Evolutionary conservation across 2,797 vertebrate genomes (phyloP).

Genomic region (Glossophaga mutica): DNA sequence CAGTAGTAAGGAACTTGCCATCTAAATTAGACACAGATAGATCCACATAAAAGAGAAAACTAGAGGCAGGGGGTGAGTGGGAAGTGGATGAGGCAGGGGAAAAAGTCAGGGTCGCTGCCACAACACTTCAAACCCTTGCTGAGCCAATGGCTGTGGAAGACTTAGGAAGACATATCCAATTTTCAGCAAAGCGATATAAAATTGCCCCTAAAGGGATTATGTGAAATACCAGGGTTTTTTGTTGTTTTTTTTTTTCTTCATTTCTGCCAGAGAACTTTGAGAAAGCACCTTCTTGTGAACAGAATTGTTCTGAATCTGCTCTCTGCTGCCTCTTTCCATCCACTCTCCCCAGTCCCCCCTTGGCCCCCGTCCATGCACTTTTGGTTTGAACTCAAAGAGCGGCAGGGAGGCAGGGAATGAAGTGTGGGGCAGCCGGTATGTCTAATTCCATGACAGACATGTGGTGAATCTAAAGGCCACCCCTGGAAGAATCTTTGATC

Average conservation of each 20-base stretch:
- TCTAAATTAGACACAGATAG: conserved; percentile 67
- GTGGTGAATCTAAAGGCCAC: conserved; percentile 59
- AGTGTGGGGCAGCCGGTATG: conserved; percentile 54
- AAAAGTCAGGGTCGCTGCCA: conserved; percentile 42
- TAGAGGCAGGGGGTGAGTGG: conserved; percentile 40
- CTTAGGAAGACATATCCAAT: conserved; percentile 39
- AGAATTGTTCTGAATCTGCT: conserved; percentile 35
- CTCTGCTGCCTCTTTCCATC: background rate
- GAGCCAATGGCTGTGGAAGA: conserved; percentile 40
- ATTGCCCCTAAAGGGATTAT: conserved; percentile 49
- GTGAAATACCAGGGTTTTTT: background rate
- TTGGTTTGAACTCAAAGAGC: conserved; percentile 63
- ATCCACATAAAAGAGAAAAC: conserved; percentile 58
- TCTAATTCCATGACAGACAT: conserved; percentile 69
- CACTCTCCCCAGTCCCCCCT: background rate
- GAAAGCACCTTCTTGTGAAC: conserved; percentile 20
- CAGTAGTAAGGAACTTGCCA: conserved; percentile 36
- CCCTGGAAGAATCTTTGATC: conserved; percentile 67
- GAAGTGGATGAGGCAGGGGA: conserved; percentile 24
- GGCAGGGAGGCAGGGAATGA: conserved; percentile 65
- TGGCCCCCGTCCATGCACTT: background rate
- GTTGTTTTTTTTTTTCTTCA: background rate
- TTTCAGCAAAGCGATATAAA: conserved; percentile 60
- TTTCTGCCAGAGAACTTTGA: conserved; percentile 25
- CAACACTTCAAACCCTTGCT: conserved; percentile 49